These are phyloP conservation scores for Oncorhynchus keta DNA, from an alignment of 2,113 vertebrate species.

Conservation along the genomic window DNA sequence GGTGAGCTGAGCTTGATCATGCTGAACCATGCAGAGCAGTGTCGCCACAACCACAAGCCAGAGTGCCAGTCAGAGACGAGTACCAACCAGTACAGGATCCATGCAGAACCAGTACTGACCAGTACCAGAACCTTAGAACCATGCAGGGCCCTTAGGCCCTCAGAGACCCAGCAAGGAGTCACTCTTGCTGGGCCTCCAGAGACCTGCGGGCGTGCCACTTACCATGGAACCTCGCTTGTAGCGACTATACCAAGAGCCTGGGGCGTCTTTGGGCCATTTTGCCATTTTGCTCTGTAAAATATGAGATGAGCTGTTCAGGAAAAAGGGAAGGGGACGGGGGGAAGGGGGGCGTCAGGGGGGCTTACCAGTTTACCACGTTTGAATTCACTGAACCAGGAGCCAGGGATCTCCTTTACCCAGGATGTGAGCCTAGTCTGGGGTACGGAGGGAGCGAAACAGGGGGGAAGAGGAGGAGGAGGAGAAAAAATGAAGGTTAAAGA, in stretches of 20 bases:
- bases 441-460: constrained; percentile 43
- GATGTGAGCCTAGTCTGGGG: constrained; percentile 88
- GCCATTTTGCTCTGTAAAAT: constrained; percentile 99
- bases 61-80: background rate
- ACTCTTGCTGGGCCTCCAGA: constrained; percentile 42
- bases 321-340: constrained; percentile 45
- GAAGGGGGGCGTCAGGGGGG: constrained; percentile 53
- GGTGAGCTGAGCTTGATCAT: constrained; percentile 29
- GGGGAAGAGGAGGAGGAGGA: constrained; percentile 29
- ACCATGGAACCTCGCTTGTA: constrained; percentile 98
- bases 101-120: background rate
- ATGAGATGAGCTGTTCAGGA: constrained; percentile 82
- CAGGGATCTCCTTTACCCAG: constrained; percentile 96
- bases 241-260: constrained; percentile 98
- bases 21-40: constrained; percentile 52
- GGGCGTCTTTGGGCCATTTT: constrained; percentile 99
- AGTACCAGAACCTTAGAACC: constrained; percentile 76
- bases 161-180: constrained; percentile 14
- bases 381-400: constrained; percentile 99
- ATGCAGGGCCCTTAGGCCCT: constrained; percentile 27
- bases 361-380: constrained; percentile 99
- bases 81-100: constrained; percentile 1
- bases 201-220: constrained; percentile 81
- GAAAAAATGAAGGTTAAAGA: constrained; percentile 54
- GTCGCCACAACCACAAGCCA: constrained; percentile 39